phyloP scores from a whole-genome alignment of 1,140 invertebrate genomes.

The Physella acuta region DNA sequence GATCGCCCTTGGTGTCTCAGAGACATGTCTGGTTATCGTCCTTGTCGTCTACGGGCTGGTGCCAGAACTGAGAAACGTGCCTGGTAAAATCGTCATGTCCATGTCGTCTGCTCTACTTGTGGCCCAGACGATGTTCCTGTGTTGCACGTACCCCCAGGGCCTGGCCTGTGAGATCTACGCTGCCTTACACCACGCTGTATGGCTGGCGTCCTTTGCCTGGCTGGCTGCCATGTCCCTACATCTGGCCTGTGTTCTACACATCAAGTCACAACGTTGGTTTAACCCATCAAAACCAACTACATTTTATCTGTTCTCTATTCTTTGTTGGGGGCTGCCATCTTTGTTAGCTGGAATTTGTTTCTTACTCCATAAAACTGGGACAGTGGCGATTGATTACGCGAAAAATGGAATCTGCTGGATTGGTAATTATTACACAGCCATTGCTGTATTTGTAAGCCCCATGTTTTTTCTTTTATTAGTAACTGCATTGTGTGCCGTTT shows the following conservation, averaged over 20 bases:
- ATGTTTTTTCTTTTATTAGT: conserved; percentile 38
- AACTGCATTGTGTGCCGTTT: conserved; percentile 41
- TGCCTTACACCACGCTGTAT: conserved; percentile 60
- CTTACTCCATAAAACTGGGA: conserved; percentile 2
- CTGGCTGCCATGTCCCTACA: conserved; percentile 64
- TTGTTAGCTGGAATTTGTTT: not conserved
- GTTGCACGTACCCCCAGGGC: conserved; percentile 26
- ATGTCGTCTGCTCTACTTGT: conserved; percentile 57
- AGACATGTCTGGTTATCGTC: conserved; percentile 24
- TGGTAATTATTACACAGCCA: conserved; percentile 28
- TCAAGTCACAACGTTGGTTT: conserved; percentile 32
- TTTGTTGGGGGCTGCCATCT: conserved; percentile 7
- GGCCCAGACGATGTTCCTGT: conserved; percentile 56
- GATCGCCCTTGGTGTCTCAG: not conserved
- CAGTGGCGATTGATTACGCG: not conserved
- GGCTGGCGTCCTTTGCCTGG: conserved; percentile 64
- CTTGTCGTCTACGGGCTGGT: conserved; percentile 56
- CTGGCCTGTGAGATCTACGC: conserved; percentile 47
- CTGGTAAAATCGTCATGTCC: conserved; percentile 61
- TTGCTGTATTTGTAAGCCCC: conserved; percentile 45
- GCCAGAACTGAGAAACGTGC: conserved; percentile 59
- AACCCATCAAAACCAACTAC: too few relatives aligned
- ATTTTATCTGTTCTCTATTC: not conserved
- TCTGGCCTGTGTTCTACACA: conserved; percentile 66
- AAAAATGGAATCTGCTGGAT: conserved; percentile 56